Conservation (phyloP, 2,888 invertebrate genomes). For the Polymixis flavicincta region DNA sequence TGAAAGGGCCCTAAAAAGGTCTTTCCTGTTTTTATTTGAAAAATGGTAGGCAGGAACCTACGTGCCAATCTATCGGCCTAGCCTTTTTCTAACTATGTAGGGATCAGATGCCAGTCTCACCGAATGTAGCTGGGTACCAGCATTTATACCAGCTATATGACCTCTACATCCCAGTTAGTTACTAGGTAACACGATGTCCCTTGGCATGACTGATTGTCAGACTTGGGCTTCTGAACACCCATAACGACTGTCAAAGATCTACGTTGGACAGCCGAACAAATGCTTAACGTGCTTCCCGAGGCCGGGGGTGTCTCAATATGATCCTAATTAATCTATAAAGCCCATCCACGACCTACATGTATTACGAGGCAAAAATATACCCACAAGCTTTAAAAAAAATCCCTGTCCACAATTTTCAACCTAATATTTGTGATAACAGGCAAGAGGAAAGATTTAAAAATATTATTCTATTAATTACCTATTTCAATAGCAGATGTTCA, state of each 20-base stretch:
- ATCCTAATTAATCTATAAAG: too few species aligned
- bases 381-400: neutral
- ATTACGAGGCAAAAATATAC: neutral
- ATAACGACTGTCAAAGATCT: neutral
- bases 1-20: neutral
- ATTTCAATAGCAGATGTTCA: constrained; percentile 44
- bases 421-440: constrained; percentile 4
- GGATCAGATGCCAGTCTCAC: neutral
- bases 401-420: neutral
- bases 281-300: neutral
- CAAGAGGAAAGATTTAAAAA: neutral
- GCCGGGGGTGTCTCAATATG: neutral
- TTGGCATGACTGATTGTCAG: too few species aligned
- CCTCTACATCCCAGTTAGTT: neutral
- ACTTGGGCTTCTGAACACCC: neutral
- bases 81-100: neutral
- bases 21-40: neutral
- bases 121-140: neutral
- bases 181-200: neutral
- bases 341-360: neutral
- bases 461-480: neutral
- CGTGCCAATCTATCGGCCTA: neutral
- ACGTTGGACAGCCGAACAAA: neutral
- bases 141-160: too few species aligned
- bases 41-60: neutral